Evolutionary conservation across 2,113 vertebrate genomes (phyloP).

Genomic region (Melanotaenia duboulayi): DNA sequence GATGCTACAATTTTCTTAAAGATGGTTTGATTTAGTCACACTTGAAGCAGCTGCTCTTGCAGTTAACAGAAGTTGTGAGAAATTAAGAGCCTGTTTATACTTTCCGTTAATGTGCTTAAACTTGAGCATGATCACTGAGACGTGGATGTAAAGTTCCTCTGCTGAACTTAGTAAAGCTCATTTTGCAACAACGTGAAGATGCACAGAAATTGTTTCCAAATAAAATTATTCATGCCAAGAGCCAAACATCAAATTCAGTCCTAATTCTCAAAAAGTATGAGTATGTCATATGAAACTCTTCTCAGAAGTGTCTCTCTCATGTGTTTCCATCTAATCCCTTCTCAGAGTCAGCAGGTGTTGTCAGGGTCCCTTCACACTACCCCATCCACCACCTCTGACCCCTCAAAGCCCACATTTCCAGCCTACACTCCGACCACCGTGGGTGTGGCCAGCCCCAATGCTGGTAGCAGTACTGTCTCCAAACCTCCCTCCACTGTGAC

Average conservation of each 20-base stretch:
- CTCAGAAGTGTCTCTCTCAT: constrained; percentile 6
- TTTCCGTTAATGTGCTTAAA: not conserved
- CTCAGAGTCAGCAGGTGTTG: constrained; percentile 59
- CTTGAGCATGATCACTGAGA: not conserved
- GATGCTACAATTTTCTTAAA: too few relatives aligned
- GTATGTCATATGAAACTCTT: too few relatives aligned
- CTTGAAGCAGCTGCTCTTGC: too few relatives aligned
- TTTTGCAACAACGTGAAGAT: too few relatives aligned
- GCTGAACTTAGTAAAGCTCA: too few relatives aligned
- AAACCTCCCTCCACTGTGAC: constrained; percentile 91
- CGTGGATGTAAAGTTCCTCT: not conserved
- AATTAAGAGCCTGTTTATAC: not conserved
- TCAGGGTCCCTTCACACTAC: constrained; percentile 53
- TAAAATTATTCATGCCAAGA: too few relatives aligned
- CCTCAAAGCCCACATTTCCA: constrained; percentile 93
- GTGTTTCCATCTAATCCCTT: not conserved
- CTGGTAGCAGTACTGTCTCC: constrained; percentile 87
- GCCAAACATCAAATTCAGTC: too few relatives aligned
- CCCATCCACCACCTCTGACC: constrained; percentile 84
- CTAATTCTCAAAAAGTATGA: constrained; percentile 16
- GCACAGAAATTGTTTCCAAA: too few relatives aligned
- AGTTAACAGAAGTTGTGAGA: too few relatives aligned
- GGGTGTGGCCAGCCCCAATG: constrained; percentile 60
- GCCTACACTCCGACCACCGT: constrained; percentile 91
- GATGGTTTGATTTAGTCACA: too few relatives aligned